Base-by-base conservation (phyloP, 2,113 vertebrate genomes). In the Ifrita kowaldi region DNA sequence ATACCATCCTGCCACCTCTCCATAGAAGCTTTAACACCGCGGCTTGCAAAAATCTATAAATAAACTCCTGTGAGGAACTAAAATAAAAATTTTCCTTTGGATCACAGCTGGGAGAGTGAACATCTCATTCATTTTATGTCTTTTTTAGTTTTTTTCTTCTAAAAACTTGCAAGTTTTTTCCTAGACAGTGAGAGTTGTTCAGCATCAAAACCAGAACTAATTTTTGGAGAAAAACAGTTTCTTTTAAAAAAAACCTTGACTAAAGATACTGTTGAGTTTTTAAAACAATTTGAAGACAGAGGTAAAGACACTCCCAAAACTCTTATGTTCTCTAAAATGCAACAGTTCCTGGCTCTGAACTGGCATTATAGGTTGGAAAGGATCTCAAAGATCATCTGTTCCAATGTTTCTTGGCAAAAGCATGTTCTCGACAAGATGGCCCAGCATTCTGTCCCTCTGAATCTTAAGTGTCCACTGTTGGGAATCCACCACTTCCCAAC, bases 141-240 rank as follows among this genome's bases (percentile, higher is more conserved):
- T 3, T 41, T 80, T 75, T 50, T 12, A 35, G 18, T 23, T 55
- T 89, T 81, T 92, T 67, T 71, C 53, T 60, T 93, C 59, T 0
- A 1, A 59, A 74, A 79, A 27, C 3, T 15, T 42, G 22, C 1
- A 0, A 3, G 5, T 1, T 18, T 44, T 71, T 79, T 9, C 39
- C 30, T n/a, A 56, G 22, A 35, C 9, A 71, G 35, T 37, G 18
- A 63, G 16, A 83, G 16, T 10, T 63, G 22, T 46, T 78, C 42
- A 63, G 11, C 26, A 68, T 47, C 62, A 90, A 82, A 78, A 70
- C 4, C 19, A 53, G 28, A 87, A 89, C 57, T n/a, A 44, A 10
- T 12, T 68, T 80, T 55, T 78, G 6, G 67, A 87, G 27, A 68
- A 79, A 84, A 90, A 6, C 2, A 18, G 3, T 27, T 69, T 60